These are phyloP conservation scores for Trissoscelio sp. DNA, from an alignment of 2,888 invertebrate species.

Conservation along the genomic window DNA sequence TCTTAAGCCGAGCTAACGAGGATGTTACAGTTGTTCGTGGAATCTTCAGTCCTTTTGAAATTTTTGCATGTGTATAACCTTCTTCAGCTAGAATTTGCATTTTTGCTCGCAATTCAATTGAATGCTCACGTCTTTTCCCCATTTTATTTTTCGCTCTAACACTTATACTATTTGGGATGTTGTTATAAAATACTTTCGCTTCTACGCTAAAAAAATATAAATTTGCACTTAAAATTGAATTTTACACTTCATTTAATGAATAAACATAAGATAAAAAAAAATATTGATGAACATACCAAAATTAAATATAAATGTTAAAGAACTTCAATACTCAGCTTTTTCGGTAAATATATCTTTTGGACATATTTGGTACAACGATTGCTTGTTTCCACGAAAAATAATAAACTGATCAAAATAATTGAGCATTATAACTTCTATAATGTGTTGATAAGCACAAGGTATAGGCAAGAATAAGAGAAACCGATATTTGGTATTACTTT, in stretches of 20 bases:
- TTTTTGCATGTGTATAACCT: conserved; percentile 25
- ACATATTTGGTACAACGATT: conserved; percentile 19
- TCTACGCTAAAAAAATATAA: conserved; percentile 28
- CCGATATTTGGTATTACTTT: too few species aligned
- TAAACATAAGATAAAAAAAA: conserved; percentile 30
- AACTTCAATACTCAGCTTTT: conserved; percentile 18
- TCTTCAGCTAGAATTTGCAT: conserved; percentile 20
- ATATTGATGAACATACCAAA: conserved; percentile 31
- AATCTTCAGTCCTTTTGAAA: conserved; percentile 35
- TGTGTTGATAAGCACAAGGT: conserved; percentile 24
- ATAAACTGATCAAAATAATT: conserved; percentile 25
- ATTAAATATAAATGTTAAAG: conserved; percentile 16
- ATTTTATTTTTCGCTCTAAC: conserved; percentile 4
- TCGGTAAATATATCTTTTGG: conserved; percentile 17
- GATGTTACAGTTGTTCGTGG: conserved; percentile 23
- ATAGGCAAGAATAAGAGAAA: too few species aligned
- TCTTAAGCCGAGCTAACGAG: conserved; percentile 17
- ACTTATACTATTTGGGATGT: conserved; percentile 13
- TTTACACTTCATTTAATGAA: conserved; percentile 26
- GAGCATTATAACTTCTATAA: conserved; percentile 23
- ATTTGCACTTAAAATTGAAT: conserved; percentile 22
- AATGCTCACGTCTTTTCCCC: neutral
- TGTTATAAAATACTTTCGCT: conserved; percentile 3
- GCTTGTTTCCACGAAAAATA: conserved; percentile 27
- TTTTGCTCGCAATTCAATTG: conserved; percentile 2